Evolutionary conservation across 2,888 invertebrate genomes (phyloP).

Genomic region (Suillia variegata): DNA sequence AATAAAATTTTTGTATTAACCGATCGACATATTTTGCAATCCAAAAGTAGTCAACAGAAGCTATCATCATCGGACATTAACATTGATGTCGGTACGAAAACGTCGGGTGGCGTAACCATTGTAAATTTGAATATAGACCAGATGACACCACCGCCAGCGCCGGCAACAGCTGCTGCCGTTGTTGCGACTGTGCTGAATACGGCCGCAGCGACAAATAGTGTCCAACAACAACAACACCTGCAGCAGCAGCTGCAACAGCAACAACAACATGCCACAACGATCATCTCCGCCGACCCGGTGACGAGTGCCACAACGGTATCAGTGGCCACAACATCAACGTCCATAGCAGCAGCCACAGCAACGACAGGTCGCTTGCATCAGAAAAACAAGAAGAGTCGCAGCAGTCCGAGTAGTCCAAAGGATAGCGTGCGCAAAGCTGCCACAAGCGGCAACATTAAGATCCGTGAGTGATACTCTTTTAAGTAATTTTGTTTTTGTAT

Average conservation of each 20-base stretch:
- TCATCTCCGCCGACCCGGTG: constrained; percentile 30
- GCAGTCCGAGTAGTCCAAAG: constrained; percentile 49
- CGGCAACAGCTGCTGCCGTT: constrained; percentile 29
- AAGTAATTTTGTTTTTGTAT: background rate
- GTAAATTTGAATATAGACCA: constrained; percentile 69
- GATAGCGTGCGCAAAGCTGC: constrained; percentile 34
- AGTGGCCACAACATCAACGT: constrained; percentile 16
- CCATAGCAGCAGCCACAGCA: constrained; percentile 30
- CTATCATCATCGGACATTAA: constrained; percentile 49
- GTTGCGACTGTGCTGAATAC: constrained; percentile 31
- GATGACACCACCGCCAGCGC: constrained; percentile 26
- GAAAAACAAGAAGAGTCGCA: constrained; percentile 43
- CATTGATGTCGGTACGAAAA: constrained; percentile 70
- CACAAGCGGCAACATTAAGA: constrained; percentile 46
- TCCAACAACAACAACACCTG: constrained; percentile 26
- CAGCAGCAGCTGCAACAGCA: constrained; percentile 31
- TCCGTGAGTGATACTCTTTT: constrained; percentile 35
- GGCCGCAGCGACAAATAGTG: constrained; percentile 18
- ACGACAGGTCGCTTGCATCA: constrained; percentile 37
- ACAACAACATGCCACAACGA: constrained; percentile 31
- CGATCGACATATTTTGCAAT: no score
- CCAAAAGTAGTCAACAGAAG: constrained; percentile 50
- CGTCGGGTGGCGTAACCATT: constrained; percentile 78
- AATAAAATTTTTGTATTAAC: background rate
- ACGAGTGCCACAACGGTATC: constrained; percentile 29